Evolutionary conservation across 2,888 invertebrate genomes (phyloP), one percentile per base, ranked within the genome.

Genomic region (Dusona sp.): DNA sequence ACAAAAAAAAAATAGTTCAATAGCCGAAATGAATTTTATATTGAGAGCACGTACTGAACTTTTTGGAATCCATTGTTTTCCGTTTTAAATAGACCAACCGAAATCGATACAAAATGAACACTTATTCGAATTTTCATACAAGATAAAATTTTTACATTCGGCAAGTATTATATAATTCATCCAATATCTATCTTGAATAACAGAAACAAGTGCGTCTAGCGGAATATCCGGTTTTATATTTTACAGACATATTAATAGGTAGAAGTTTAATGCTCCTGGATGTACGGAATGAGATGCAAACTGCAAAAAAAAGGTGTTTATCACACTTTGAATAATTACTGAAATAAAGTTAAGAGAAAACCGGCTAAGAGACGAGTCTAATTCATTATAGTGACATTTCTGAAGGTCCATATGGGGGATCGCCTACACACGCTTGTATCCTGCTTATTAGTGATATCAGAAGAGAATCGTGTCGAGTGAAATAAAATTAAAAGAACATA

Each of bases 341-440:
- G 67, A 64, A 87, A 83, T 83, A 75, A 79, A 79, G 77, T 85
- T 75, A 75, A 87, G 72, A 78, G 67, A 61, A 72, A 72, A 85
- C 78, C 81, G 78, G 83, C 82, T 83, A 33, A 13, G 79, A 77
- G 72, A 79, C 57, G 77, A 75, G 42, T 75, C 80, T 75, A 73
- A 79, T 83, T 86, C 79, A 79, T 79, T 86, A 64, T 68, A 65
- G 72, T 75, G 68, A 75, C 79, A 83, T 75, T 75, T 73, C 51
- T 54, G 45, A 22, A 38, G 48, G 38, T 54, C 33, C 51, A 57
- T 51, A 54, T 48, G 75, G 72, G n/a, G 29, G 72, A 78, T 83
- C 83, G 79, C 73, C 83, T 67, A 38, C 61, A 22, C 36, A 51
- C 48, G 36, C 61, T 45, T 54, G 13, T 25, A 78, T 64, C n/a